Evolutionary conservation across 2,113 vertebrate genomes (phyloP), one percentile per base, ranked within the genome.

Genomic region (Nycticebus coucang): DNA sequence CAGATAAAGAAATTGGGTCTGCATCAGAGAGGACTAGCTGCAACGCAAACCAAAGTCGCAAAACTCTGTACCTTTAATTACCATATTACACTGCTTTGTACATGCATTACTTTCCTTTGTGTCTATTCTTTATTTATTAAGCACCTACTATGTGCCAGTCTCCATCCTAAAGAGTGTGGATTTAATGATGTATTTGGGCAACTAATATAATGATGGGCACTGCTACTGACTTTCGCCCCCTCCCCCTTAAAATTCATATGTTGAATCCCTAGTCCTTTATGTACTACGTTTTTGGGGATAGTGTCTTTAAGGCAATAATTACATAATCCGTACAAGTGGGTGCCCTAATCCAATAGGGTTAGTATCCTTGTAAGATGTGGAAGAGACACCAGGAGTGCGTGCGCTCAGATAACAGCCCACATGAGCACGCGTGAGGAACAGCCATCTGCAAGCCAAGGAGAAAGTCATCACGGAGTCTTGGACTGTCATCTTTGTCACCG

Each of bases 101-200:
- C 9, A 72, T 33, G 6, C 62, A 91, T 94, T 87, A 80, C 15
- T 68, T 60, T 55, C 33, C 21, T 93, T 84, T 33, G 2, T 82
- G 59, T 68, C 28, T 80, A 19, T 74, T 89, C 30, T 66, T 83
- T 11, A 87, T 71, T 87, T 93, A 86, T 53, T 89, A 85, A 96
- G 24, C 7, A 71, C 6, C 14, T 79, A 50, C 17, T 88, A 30
- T 15, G 8, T 80, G 14, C 33, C 62, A 84, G 33, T 62, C 35
- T 90, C 33, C 55, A 41, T 57, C 2, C 15, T 80, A 79, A 6
- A 59, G 55, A 91, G 78, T 80, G 62, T 62, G 7, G 24, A 74
- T 72, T 24, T 18, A 87, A 86, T 64, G 57, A 77, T 74, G 18
- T 91, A 60, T 95, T 92, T 22, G 45, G 62, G 62, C 37, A 85